Conservation (phyloP, 2,113 vertebrate genomes). For the Microtus pennsylvanicus region DNA sequence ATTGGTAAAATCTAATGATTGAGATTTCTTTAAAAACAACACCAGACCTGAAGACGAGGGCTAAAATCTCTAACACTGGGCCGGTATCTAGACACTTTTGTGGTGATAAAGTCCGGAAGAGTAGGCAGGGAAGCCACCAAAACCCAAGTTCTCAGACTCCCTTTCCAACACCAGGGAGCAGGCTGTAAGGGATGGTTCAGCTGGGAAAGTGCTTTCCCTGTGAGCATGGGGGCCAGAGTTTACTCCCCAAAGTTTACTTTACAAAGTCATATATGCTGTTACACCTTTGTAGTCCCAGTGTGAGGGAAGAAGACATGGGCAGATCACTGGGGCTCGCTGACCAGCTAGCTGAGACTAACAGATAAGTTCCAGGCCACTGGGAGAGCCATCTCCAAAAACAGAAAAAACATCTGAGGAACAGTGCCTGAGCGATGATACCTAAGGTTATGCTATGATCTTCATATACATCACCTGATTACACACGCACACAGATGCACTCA, state of each 20-base stretch:
- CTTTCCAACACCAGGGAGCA: background rate
- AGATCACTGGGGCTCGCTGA: background rate
- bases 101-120: background rate
- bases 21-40: no score
- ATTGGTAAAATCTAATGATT: no score
- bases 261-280: background rate
- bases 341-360: background rate
- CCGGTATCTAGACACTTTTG: background rate
- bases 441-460: no score
- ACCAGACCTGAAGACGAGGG: background rate
- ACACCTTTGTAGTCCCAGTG: background rate
- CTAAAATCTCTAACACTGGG: background rate
- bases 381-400: background rate
- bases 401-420: background rate
- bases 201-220: background rate
- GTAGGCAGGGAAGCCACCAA: background rate
- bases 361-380: background rate
- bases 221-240: background rate
- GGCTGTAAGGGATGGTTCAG: background rate
- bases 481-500: no score
- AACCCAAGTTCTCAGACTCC: background rate
- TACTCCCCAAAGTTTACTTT: background rate
- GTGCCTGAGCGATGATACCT: background rate
- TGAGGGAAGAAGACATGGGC: background rate
- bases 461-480: background rate